Conservation (phyloP, 2,797 vertebrate species). For the Microcaecilia unicolor region DNA sequence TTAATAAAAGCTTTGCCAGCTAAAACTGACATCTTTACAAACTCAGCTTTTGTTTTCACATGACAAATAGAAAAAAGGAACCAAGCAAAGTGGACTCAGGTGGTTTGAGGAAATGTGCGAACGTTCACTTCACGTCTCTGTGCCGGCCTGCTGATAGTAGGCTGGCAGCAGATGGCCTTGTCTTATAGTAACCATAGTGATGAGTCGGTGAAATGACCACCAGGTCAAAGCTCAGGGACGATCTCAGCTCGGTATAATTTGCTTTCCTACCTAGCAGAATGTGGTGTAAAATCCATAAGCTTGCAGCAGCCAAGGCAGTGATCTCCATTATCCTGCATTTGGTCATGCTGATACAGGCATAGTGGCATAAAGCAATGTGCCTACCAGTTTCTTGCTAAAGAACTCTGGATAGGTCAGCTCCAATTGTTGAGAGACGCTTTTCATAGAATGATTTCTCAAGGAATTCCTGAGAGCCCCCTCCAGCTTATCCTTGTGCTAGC, state of each 20-base stretch:
- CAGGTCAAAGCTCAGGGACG: neutral
- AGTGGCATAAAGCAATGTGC: too few relatives aligned
- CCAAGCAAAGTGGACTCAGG: neutral
- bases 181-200: neutral
- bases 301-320: neutral
- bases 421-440: too few relatives aligned
- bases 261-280: neutral
- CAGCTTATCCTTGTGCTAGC: too few relatives aligned
- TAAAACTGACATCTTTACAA: neutral
- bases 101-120: neutral
- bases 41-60: neutral
- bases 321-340: neutral
- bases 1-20: neutral
- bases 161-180: fast-evolving
- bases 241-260: neutral
- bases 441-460: too few relatives aligned
- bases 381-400: too few relatives aligned
- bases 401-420: too few relatives aligned
- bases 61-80: neutral
- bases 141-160: neutral
- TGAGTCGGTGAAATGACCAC: neutral
- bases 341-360: too few relatives aligned
- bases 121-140: neutral
- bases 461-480: too few relatives aligned
- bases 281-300: neutral